Conservation (phyloP, 2,113 vertebrate genomes). For the Cephalopterus ornatus region DNA sequence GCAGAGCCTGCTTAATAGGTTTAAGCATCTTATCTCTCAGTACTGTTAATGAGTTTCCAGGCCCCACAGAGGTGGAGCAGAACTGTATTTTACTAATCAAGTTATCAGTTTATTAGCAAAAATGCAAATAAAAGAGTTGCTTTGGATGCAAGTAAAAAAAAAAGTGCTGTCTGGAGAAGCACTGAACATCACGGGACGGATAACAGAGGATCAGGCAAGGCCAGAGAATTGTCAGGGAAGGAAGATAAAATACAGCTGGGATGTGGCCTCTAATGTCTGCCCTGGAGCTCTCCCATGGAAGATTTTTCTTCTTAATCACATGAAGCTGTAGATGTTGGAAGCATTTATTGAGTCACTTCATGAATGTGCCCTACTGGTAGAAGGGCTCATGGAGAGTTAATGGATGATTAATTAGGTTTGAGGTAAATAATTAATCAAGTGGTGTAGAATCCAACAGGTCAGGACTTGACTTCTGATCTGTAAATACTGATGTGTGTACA, state of each 20-base stretch:
- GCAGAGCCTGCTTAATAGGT: neutral
- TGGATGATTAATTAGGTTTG: constrained; percentile 42
- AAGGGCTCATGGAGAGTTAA: constrained; percentile 16
- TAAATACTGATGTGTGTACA: neutral
- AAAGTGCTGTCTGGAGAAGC: neutral
- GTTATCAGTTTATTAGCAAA: constrained; percentile 26
- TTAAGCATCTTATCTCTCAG: neutral
- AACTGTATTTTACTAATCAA: neutral
- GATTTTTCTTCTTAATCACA: neutral
- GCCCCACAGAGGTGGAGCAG: constrained; percentile 25
- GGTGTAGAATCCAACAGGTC: neutral
- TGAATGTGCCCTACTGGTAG: neutral
- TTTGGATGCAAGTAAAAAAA: neutral
- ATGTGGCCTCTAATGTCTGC: neutral
- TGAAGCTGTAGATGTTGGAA: neutral
- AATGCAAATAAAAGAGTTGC: constrained; percentile 23
- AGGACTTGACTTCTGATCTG: constrained; percentile 1
- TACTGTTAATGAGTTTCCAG: constrained; percentile 4
- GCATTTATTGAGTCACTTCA: neutral
- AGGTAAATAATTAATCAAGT: constrained; percentile 41
- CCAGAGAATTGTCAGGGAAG: neutral
- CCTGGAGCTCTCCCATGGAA: neutral
- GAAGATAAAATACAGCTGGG: neutral
- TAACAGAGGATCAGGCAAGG: neutral
- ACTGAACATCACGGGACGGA: neutral